Conservation (phyloP, 2,113 vertebrate genomes). For the Rhea pennata region DNA sequence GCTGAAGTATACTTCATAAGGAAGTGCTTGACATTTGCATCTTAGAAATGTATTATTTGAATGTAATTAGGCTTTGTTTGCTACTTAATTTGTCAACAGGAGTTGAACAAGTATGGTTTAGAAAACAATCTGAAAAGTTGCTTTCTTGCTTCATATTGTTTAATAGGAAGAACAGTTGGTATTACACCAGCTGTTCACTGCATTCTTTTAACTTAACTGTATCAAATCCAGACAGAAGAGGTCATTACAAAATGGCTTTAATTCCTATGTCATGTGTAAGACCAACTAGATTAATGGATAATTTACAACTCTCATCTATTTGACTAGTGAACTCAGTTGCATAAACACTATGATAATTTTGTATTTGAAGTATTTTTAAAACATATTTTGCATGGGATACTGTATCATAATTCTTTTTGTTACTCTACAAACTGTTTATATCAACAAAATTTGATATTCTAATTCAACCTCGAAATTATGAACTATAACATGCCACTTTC, state of each 20-base stretch:
- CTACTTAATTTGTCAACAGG: constrained; percentile 62
- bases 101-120: constrained; percentile 31
- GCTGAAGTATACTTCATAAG: constrained; percentile 24
- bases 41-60: constrained; percentile 38
- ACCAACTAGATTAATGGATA: neutral
- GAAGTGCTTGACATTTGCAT: constrained; percentile 56
- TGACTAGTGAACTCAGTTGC: neutral
- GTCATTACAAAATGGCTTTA: neutral
- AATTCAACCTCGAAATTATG: neutral
- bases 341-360: neutral
- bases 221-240: constrained; percentile 11
- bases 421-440: neutral
- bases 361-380: neutral
- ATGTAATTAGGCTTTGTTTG: constrained; percentile 51
- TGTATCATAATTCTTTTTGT: neutral
- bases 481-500: neutral
- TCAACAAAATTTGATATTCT: neutral
- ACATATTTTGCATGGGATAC: neutral
- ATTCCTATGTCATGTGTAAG: neutral
- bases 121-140: constrained; percentile 57
- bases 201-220: constrained; percentile 8
- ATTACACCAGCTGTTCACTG: constrained; percentile 13
- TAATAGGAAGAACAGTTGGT: constrained; percentile 20
- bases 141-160: constrained; percentile 45
- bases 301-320: neutral